Percentiles rank a stretch among this genome's conserved stretches.
These are phyloP conservation scores for Pristionchus entomophagus DNA, from an alignment of 2,888 invertebrate genomes.

Conservation along the genomic window DNA sequence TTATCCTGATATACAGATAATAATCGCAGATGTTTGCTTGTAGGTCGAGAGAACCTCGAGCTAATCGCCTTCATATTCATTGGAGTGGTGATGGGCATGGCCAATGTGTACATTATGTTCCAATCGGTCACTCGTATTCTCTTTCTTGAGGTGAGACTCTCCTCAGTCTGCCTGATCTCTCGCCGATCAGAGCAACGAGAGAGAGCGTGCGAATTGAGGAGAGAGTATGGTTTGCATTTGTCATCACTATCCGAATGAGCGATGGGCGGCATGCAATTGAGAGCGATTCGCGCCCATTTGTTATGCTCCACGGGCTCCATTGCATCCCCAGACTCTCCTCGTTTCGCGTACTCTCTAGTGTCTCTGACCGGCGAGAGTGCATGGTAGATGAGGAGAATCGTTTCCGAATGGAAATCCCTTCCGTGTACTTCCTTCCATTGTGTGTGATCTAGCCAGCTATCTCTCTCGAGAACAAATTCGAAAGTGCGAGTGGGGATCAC, in stretches of 20 bases:
- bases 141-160: constrained; percentile 32
- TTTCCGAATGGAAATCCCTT: too few species aligned
- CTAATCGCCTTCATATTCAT: constrained; percentile 51
- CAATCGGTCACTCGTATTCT: constrained; percentile 49
- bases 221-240: neutral
- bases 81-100: constrained; percentile 54
- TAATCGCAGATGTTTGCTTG: neutral
- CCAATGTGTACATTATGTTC: constrained; percentile 52
- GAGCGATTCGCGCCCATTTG: constrained; percentile 30
- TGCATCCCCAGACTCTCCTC: too few species aligned
- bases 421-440: constrained; percentile 23
- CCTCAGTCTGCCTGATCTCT: too few species aligned
- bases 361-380: too few species aligned
- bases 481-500: constrained; percentile 9
- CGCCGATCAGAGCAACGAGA: too few species aligned
- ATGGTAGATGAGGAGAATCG: too few species aligned
- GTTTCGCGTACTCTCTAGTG: too few species aligned
- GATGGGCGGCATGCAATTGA: constrained; percentile 43
- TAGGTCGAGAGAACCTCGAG: constrained; percentile 53
- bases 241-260: constrained; percentile 39
- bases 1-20: too few species aligned
- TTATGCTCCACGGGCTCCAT: constrained; percentile 40
- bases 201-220: too few species aligned
- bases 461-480: neutral
- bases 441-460: neutral